A percentile compares a stretch with the other conserved stretches of the same genome.
Evolutionary conservation across 2,113 vertebrate species (phyloP).

Genomic region (Saguinus imperator): DNA sequence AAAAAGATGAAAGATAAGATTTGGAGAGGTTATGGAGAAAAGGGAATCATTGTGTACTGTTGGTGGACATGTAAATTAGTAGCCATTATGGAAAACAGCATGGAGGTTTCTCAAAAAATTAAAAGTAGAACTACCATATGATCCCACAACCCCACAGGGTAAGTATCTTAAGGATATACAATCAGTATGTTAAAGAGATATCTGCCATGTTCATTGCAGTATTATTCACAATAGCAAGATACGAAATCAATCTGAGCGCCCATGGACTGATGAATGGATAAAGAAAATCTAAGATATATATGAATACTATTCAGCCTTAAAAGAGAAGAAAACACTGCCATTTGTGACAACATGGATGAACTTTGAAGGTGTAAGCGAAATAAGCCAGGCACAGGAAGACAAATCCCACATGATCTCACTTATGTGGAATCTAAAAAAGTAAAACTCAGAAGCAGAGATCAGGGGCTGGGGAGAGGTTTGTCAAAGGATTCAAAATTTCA

Average conservation of each 20-base stretch:
- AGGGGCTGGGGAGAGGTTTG: background rate
- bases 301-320: background rate
- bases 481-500: background rate
- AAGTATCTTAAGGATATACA: background rate
- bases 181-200: background rate
- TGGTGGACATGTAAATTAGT: background rate
- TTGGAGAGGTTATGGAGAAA: background rate
- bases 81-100: background rate
- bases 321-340: background rate
- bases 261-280: background rate
- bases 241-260: too few relatives aligned
- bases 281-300: background rate
- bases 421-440: background rate
- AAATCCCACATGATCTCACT: background rate
- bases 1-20: background rate
- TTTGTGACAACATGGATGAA: background rate
- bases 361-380: background rate
- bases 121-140: background rate
- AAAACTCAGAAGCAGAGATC: background rate
- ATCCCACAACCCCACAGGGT: background rate
- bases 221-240: background rate
- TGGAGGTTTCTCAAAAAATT: background rate
- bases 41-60: too few relatives aligned
- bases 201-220: background rate
- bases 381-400: background rate